A percentile compares a stretch with the other conserved stretches of the same genome.
Conservation (phyloP, 1,140 invertebrate genomes). For the Samia ricini region DNA sequence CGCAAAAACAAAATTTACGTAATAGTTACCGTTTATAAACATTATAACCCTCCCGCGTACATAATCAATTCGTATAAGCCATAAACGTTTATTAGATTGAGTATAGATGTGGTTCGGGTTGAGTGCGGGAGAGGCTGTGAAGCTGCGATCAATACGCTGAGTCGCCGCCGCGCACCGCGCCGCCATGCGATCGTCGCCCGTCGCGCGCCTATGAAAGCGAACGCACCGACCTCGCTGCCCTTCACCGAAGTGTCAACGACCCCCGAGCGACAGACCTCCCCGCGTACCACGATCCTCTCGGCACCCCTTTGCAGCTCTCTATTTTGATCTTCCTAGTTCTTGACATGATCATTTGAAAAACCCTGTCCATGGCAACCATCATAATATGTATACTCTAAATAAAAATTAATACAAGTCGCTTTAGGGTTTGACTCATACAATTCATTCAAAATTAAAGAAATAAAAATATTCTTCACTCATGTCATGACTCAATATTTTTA, state of each 20-base stretch:
- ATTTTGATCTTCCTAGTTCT: slow-evolving; percentile 35
- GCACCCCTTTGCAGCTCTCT: slow-evolving; percentile 45
- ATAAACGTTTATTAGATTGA: slow-evolving; percentile 25
- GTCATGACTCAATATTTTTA: too few relatives aligned
- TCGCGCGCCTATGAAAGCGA: slow-evolving; percentile 66
- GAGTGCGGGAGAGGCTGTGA: slow-evolving; percentile 22
- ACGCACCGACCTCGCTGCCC: slow-evolving; percentile 70
- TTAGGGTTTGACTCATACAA: not conserved
- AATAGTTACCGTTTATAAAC: not conserved
- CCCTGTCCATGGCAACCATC: slow-evolving; percentile 25
- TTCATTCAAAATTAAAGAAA: too few relatives aligned
- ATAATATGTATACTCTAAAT: not conserved
- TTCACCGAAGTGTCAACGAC: slow-evolving; percentile 71
- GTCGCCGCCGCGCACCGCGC: slow-evolving; percentile 20
- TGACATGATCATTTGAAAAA: slow-evolving; percentile 60
- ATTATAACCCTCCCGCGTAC: not conserved
- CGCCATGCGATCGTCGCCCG: slow-evolving; percentile 26
- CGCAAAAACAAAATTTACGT: not conserved
- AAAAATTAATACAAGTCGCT: not conserved
- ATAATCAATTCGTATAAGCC: slow-evolving; percentile 11
- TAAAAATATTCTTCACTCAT: too few relatives aligned
- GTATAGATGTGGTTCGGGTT: slow-evolving; percentile 19
- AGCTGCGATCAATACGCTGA: slow-evolving; percentile 26
- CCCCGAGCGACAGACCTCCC: slow-evolving; percentile 33
- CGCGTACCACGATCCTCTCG: slow-evolving; percentile 16